Evolutionary conservation across 1,140 invertebrate genomes (phyloP).

Genomic region (Drosophila arizonae): DNA sequence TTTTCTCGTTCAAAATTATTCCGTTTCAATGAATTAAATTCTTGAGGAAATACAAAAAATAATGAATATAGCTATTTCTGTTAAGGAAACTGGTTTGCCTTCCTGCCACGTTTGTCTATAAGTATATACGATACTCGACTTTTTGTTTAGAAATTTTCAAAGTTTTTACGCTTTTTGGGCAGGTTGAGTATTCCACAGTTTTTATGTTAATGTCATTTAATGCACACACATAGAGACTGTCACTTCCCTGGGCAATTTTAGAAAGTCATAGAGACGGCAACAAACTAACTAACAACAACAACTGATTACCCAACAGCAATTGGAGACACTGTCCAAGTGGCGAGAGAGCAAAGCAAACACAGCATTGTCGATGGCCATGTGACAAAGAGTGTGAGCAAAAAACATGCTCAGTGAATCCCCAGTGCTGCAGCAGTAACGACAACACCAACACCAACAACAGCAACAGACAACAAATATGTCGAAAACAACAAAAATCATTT

Average conservation of each 20-base stretch:
- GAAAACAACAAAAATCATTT: slow-evolving; percentile 50
- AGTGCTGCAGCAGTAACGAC: not conserved
- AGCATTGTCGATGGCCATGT: slow-evolving; percentile 42
- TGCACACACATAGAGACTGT: slow-evolving; percentile 26
- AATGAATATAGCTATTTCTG: not conserved
- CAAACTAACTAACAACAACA: slow-evolving; percentile 26
- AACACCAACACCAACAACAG: no score
- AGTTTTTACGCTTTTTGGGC: not conserved
- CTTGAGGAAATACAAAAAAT: slow-evolving; percentile 17
- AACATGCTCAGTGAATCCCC: slow-evolving; percentile 13
- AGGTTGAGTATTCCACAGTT: slow-evolving; percentile 11
- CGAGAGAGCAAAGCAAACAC: not conserved
- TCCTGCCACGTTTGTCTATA: not conserved
- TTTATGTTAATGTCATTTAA: slow-evolving; percentile 14
- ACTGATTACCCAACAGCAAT: slow-evolving; percentile 58
- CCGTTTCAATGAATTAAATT: not conserved
- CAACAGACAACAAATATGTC: not conserved
- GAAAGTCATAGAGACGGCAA: slow-evolving; percentile 63
- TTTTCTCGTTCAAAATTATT: not conserved
- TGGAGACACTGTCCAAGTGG: slow-evolving; percentile 17
- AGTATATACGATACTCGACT: not conserved
- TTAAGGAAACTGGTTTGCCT: slow-evolving; percentile 16
- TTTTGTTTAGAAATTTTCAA: not conserved
- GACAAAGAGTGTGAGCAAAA: slow-evolving; percentile 49
- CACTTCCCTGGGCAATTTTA: slow-evolving; percentile 38